Conservation (phyloP, 2,888 invertebrate species). For the Malacosoma neustria region DNA sequence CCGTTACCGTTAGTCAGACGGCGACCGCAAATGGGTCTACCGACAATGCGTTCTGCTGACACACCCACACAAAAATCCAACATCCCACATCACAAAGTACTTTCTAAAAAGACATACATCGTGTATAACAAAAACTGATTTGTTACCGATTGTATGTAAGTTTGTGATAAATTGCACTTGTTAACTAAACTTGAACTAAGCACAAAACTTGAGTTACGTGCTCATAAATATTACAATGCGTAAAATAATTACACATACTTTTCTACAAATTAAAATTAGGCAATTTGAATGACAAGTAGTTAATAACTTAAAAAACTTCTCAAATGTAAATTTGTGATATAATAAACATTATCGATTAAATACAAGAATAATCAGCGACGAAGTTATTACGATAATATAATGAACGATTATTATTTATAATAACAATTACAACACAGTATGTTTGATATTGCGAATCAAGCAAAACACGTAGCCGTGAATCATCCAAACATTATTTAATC, state of each 20-base stretch:
- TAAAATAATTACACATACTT: too few species aligned
- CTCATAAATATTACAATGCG: too few species aligned
- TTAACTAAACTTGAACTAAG: background rate
- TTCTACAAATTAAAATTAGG: too few species aligned
- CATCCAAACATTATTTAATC: slow-evolving; percentile 43
- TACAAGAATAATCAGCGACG: too few species aligned
- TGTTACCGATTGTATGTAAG: background rate
- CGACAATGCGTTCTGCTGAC: slow-evolving; percentile 25
- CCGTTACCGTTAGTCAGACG: slow-evolving; percentile 51
- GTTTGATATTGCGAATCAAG: slow-evolving; percentile 42
- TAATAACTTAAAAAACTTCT: too few species aligned
- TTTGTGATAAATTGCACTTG: background rate
- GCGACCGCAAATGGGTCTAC: slow-evolving; percentile 18
- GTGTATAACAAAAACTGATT: background rate
- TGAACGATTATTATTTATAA: too few species aligned
- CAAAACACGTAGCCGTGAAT: slow-evolving; percentile 37
- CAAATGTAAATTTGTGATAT: too few species aligned
- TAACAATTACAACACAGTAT: slow-evolving; percentile 22
- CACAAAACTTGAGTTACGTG: too few species aligned
- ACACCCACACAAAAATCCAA: slow-evolving; percentile 23
- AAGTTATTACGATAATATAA: too few species aligned
- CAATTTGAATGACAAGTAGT: too few species aligned
- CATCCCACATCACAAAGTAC: background rate
- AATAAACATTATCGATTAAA: too few species aligned
- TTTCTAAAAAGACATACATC: slow-evolving; percentile 11